Conservation (phyloP, 2,113 vertebrate species). For the Pseudolaguvia tuberculata region DNA sequence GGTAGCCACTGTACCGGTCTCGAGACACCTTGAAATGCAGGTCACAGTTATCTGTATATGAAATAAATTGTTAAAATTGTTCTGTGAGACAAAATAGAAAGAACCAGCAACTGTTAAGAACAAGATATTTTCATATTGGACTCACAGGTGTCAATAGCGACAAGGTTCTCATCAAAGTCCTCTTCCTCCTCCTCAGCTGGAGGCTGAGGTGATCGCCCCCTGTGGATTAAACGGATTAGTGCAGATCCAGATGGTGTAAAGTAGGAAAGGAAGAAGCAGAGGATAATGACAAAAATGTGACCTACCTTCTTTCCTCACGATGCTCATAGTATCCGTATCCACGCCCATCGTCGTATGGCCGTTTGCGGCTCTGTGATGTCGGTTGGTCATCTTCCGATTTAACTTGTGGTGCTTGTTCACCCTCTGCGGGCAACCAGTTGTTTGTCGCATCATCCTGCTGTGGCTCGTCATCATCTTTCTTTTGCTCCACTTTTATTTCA, state of each 20-base stretch:
- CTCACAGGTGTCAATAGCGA: conserved; percentile 79
- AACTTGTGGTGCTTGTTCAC: conserved; percentile 21
- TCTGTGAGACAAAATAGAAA: neutral
- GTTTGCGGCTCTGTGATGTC: conserved; percentile 66
- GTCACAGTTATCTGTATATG: conserved; percentile 73
- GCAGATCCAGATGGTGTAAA: neutral
- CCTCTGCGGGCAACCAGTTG: conserved; percentile 24
- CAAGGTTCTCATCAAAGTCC: conserved; percentile 73
- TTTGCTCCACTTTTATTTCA: conserved; percentile 61
- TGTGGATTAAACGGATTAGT: conserved; percentile 39
- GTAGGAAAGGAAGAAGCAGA: neutral
- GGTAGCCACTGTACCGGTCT: conserved; percentile 76
- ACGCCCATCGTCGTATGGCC: conserved; percentile 67
- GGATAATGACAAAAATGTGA: neutral
- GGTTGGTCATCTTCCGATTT: conserved; percentile 50
- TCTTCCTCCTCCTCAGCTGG: conserved; percentile 79
- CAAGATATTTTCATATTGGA: conserved; percentile 17
- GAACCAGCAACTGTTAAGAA: neutral
- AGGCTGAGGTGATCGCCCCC: conserved; percentile 75
- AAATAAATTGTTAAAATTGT: neutral
- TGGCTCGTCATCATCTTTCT: conserved; percentile 17
- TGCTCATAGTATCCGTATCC: conserved; percentile 74
- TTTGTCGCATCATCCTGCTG: conserved; percentile 41
- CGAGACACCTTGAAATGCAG: conserved; percentile 80
- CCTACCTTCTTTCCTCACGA: conserved; percentile 72